These are phyloP conservation scores for Colius striatus DNA, from an alignment of 2,113 vertebrate species.

Conservation along the genomic window DNA sequence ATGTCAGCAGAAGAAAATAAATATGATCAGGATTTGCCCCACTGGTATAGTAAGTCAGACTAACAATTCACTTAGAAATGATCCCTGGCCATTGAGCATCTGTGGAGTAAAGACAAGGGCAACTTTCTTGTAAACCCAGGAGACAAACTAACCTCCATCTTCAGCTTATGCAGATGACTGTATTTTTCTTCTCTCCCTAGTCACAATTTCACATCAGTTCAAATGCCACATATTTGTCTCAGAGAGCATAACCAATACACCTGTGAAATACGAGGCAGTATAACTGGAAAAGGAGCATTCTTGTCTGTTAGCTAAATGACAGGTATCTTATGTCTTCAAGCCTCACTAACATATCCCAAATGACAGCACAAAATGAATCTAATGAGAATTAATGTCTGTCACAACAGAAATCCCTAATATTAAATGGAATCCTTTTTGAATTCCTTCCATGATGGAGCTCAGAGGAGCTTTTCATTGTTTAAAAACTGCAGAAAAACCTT, in stretches of 20 bases:
- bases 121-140: background rate
- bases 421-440: background rate
- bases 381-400: background rate
- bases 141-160: background rate
- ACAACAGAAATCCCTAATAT: background rate
- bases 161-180: background rate
- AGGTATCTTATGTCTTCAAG: background rate
- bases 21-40: background rate
- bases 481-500: background rate
- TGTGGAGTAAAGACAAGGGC: background rate
- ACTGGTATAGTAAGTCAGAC: background rate
- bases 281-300: background rate
- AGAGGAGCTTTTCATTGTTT: background rate
- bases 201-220: background rate
- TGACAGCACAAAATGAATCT: background rate
- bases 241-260: background rate
- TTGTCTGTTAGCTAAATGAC: background rate
- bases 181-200: background rate
- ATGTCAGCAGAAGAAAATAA: constrained; percentile 29
- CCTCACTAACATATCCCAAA: background rate
- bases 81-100: background rate
- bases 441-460: background rate
- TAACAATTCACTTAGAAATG: background rate
- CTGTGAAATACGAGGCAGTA: background rate
- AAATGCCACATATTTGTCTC: constrained; percentile 3